Percentiles rank a stretch among this genome's conserved stretches.
Evolutionary conservation across 2,797 vertebrate species (phyloP).

Genomic region (Jordanella pulchra): DNA sequence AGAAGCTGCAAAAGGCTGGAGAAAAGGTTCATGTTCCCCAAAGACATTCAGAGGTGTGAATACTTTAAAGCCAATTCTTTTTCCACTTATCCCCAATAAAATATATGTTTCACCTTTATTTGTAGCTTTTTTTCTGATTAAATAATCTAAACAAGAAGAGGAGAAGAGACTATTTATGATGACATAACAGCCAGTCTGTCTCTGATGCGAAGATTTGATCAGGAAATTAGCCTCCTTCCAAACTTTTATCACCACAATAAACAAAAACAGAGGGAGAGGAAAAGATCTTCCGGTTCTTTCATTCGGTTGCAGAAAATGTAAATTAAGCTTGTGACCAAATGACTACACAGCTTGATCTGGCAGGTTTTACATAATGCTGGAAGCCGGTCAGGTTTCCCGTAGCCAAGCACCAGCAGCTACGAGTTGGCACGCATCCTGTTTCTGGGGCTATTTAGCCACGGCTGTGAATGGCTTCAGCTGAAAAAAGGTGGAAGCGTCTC

Average conservation of each 20-base stretch:
- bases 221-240: conserved; percentile 15
- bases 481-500: conserved; percentile 55
- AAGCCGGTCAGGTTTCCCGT: conserved; percentile 29
- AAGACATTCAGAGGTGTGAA: neutral
- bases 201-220: conserved; percentile 25
- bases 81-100: neutral
- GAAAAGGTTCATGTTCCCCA: neutral
- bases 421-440: conserved; percentile 68
- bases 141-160: neutral
- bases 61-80: neutral
- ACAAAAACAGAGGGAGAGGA: neutral
- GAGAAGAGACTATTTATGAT: neutral
- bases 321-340: conserved; percentile 60
- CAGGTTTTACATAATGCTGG: conserved; percentile 65
- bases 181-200: conserved; percentile 7
- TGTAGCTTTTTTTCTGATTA: neutral
- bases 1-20: neutral
- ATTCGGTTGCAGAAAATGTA: conserved; percentile 48
- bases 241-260: neutral
- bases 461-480: conserved; percentile 64
- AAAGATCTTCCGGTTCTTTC: conserved; percentile 37
- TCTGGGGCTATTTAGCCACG: conserved; percentile 61
- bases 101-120: neutral
- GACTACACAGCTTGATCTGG: conserved; percentile 68
- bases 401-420: conserved; percentile 63